phyloP scores from a whole-genome alignment of 2,888 invertebrate species.

The Hemicrepidius hirtus region DNA sequence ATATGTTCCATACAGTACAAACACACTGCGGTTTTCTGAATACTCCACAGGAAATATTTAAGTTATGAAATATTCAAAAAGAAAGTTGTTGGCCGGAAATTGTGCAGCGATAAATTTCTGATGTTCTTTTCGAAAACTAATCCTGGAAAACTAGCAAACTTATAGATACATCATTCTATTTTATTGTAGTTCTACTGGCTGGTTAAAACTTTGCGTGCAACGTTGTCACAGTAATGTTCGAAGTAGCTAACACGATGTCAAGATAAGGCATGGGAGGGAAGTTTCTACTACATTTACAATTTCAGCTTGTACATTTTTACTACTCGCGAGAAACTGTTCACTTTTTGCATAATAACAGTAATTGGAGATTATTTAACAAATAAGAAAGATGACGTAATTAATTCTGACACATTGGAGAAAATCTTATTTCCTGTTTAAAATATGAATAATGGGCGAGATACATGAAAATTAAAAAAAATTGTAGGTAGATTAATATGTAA shows the following conservation, averaged over 20 bases:
- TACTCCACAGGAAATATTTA: constrained; percentile 6
- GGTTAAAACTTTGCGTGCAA: constrained; percentile 36
- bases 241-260: constrained; percentile 41
- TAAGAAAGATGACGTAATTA: constrained; percentile 1
- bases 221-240: constrained; percentile 38
- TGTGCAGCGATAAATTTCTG: neutral
- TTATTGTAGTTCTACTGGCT: neutral
- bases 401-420: neutral
- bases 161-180: neutral
- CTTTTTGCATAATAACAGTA: constrained; percentile 16
- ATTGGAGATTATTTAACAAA: neutral
- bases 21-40: constrained; percentile 2
- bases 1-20: constrained; percentile 13
- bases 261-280: constrained; percentile 37
- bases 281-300: constrained; percentile 16
- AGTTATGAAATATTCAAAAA: neutral
- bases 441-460: no score
- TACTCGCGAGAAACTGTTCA: constrained; percentile 14
- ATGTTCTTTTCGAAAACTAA: neutral
- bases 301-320: constrained; percentile 20
- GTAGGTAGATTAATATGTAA: no score
- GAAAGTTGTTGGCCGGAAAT: neutral
- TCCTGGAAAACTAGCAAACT: neutral
- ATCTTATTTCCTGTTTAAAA: neutral
- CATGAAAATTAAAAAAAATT: no score